A percentile compares a stretch with the other conserved stretches of the same genome.
Conservation (phyloP, 2,113 vertebrate species). For the Corythornis vintsioides region DNA sequence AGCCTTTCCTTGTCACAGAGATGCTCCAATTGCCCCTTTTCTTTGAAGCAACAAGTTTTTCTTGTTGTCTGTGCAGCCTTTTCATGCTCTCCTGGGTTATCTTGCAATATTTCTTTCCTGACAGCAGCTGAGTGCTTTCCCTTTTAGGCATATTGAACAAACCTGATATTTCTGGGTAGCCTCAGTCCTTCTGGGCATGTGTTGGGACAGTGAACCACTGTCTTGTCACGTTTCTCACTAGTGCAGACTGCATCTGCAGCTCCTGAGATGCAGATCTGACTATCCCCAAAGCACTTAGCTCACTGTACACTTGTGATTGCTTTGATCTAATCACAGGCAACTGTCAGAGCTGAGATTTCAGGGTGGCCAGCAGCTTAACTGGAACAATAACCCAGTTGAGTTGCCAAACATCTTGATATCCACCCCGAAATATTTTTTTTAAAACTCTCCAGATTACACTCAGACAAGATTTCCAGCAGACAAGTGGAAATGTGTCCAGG, state of each 20-base stretch:
- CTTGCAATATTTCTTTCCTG: background rate
- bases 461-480: background rate
- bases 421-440: background rate
- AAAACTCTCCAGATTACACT: background rate
- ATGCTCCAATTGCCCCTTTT: background rate
- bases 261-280: background rate
- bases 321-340: background rate
- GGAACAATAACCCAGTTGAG: background rate
- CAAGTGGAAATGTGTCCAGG: background rate
- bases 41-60: background rate
- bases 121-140: background rate
- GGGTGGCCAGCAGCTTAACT: slow-evolving; percentile 24
- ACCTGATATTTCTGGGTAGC: background rate
- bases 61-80: background rate
- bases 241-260: background rate
- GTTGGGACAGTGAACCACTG: background rate
- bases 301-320: background rate
- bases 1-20: no score
- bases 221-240: background rate
- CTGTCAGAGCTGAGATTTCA: background rate
- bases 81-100: background rate
- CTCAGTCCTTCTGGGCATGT: background rate
- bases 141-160: accelerated
- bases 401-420: slow-evolving; percentile 29
- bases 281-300: background rate